A percentile compares a stretch with the other conserved stretches of the same genome.
Conservation (phyloP, 2,113 vertebrate genomes). For the Lasiurus cinereus region DNA sequence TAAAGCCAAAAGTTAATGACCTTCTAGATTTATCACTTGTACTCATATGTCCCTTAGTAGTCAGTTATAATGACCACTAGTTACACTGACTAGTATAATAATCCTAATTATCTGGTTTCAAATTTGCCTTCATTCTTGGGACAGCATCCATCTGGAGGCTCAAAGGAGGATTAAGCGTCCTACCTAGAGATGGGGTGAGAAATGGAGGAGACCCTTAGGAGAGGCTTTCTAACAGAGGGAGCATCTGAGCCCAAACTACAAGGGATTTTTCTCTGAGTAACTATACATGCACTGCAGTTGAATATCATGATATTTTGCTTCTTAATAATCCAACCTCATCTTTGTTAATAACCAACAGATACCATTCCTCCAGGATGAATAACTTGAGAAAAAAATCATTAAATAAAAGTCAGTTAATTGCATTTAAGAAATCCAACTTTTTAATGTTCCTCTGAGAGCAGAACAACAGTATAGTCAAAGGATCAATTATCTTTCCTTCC, state of each 20-base stretch:
- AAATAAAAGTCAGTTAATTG: constrained; percentile 75
- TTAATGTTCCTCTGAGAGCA: constrained; percentile 76
- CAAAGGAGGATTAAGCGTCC: not conserved
- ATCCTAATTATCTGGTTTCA: not conserved
- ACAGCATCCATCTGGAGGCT: not conserved
- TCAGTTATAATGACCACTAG: rapidly evolving
- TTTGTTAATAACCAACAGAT: constrained; percentile 74
- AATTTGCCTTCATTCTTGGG: not conserved
- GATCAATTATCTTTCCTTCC: constrained; percentile 64
- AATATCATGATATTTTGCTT: constrained; percentile 57
- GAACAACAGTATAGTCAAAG: constrained; percentile 37
- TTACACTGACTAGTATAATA: rapidly evolving
- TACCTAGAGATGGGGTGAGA: no score
- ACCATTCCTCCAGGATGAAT: constrained; percentile 68
- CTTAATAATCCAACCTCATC: constrained; percentile 67
- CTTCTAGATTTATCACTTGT: not conserved
- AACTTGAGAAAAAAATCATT: constrained; percentile 73
- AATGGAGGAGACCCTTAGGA: not conserved
- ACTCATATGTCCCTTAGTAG: no score
- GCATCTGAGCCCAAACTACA: not conserved
- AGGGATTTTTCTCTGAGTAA: not conserved
- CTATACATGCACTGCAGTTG: not conserved
- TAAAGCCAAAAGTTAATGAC: not conserved
- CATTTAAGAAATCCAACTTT: constrained; percentile 79
- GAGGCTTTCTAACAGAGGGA: not conserved